Percentiles rank a stretch among this genome's conserved stretches.
These are phyloP conservation scores for Gymnothorax reevesii DNA, from an alignment of 2,797 vertebrate genomes.

Conservation along the genomic window DNA sequence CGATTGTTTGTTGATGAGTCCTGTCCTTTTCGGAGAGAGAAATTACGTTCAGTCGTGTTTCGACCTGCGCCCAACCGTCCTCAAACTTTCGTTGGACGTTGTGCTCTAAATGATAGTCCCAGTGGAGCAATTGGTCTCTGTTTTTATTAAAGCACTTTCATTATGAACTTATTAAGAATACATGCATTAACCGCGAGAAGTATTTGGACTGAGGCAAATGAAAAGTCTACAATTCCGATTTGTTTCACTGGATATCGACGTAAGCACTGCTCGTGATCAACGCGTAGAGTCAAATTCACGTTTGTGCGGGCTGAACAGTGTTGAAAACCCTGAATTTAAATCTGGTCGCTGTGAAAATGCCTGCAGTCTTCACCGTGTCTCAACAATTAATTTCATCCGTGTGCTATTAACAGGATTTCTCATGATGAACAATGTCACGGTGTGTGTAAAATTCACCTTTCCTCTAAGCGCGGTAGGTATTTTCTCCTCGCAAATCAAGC, in stretches of 20 bases:
- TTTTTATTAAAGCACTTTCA: not conserved
- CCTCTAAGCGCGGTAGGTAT: not conserved
- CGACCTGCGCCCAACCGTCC: not conserved
- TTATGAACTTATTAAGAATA: not conserved
- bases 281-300: too few relatives aligned
- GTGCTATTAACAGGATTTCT: not conserved
- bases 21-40: not conserved
- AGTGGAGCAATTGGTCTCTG: not conserved
- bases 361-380: too few relatives aligned
- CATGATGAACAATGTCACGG: not conserved
- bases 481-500: not conserved
- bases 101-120: not conserved
- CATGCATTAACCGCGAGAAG: not conserved
- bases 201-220: not conserved
- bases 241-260: too few relatives aligned
- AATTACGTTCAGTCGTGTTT: not conserved
- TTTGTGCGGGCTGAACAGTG: too few relatives aligned
- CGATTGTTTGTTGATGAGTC: not conserved
- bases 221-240: too few relatives aligned
- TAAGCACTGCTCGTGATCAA: too few relatives aligned
- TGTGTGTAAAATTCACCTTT: not conserved
- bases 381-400: not conserved
- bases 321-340: too few relatives aligned
- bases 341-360: too few relatives aligned
- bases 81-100: not conserved